These are phyloP conservation scores for Myotis lucifugus DNA, from an alignment of 2,113 vertebrate species.

Conservation along the genomic window DNA sequence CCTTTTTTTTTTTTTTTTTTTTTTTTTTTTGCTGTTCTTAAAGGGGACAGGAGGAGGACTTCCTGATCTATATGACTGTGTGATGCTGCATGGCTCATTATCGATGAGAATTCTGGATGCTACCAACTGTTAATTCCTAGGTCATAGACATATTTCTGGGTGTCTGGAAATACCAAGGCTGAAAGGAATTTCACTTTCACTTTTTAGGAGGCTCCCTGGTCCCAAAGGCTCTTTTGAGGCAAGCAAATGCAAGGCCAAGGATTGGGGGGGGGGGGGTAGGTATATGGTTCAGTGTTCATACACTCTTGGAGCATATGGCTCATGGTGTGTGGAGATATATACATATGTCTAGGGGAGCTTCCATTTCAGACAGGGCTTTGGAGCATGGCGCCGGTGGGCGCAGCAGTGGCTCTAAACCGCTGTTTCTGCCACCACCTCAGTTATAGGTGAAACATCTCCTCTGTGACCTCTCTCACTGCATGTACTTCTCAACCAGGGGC, in stretches of 20 bases:
- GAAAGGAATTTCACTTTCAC: background rate
- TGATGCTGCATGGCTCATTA: background rate
- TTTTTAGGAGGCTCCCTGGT: background rate
- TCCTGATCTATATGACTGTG: background rate
- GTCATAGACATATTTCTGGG: background rate
- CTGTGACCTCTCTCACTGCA: background rate
- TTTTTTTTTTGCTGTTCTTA: background rate
- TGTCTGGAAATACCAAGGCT: background rate
- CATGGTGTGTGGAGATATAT: background rate
- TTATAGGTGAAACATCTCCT: background rate
- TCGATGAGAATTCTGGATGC: background rate
- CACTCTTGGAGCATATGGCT: background rate
- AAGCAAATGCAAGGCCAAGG: background rate
- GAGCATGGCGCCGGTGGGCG: too few species aligned
- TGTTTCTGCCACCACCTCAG: background rate
- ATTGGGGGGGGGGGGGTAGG: rapidly evolving
- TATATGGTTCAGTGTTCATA: background rate
- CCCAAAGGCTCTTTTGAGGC: background rate
- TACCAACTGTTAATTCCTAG: background rate
- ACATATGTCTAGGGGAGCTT: rapidly evolving
- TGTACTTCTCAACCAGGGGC: background rate
- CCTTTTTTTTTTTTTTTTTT: background rate
- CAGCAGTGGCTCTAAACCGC: background rate
- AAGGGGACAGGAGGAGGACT: background rate
- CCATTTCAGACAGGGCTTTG: background rate